Evolutionary conservation across 2,888 invertebrate genomes (phyloP).

Genomic region (Zygaena filipendulae): DNA sequence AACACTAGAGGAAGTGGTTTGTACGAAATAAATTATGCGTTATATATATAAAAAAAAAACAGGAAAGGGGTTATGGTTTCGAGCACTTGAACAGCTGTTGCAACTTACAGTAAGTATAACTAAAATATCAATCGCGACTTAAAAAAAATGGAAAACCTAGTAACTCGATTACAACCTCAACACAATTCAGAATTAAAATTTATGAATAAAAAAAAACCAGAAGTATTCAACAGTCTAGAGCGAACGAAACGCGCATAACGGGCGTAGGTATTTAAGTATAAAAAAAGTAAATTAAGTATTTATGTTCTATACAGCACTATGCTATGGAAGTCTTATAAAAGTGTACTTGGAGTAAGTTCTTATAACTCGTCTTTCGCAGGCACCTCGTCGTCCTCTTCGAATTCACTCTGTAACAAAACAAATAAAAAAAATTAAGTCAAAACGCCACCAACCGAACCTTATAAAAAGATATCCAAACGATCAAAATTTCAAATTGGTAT

Average conservation of each 20-base stretch:
- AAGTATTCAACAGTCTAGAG: slow-evolving; percentile 38
- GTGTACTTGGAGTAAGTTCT: slow-evolving; percentile 35
- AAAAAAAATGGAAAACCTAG: too few species aligned
- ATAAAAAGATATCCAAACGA: too few species aligned
- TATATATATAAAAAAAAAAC: too few species aligned
- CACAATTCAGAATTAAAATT: slow-evolving; percentile 33
- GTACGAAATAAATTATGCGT: slow-evolving; percentile 48
- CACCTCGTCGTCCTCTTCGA: slow-evolving; percentile 78
- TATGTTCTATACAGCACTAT: slow-evolving; percentile 57
- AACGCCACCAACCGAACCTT: not conserved
- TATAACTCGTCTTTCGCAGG: slow-evolving; percentile 85
- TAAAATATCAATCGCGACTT: not conserved
- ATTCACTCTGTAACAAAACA: slow-evolving; percentile 47
- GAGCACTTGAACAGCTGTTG: too few species aligned
- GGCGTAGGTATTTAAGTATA: slow-evolving; percentile 8
- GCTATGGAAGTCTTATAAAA: slow-evolving; percentile 54
- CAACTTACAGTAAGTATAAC: too few species aligned
- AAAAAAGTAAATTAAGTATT: slow-evolving; percentile 23
- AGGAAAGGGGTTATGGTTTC: too few species aligned
- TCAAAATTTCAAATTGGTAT: too few species aligned
- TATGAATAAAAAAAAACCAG: slow-evolving; percentile 16
- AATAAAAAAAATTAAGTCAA: not conserved
- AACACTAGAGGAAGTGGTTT: slow-evolving; percentile 41
- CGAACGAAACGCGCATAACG: slow-evolving; percentile 48
- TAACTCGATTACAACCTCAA: slow-evolving; percentile 23